Percentiles rank a stretch among this genome's conserved stretches.
Evolutionary conservation across 2,113 vertebrate genomes (phyloP).

Genomic region (Perca schrenkii): DNA sequence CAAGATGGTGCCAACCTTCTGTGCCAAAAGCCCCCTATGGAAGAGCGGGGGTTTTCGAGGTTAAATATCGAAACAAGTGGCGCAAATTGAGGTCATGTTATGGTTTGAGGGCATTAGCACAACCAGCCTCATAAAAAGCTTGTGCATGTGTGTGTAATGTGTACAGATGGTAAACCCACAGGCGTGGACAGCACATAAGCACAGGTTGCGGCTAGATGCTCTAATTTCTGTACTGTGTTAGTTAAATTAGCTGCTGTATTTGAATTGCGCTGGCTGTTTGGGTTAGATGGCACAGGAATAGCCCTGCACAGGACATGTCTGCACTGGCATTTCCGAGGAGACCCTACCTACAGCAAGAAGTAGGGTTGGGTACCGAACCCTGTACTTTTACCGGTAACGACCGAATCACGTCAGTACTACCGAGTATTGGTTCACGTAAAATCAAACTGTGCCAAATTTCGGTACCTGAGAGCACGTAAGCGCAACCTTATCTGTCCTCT

Average conservation of each 20-base stretch:
- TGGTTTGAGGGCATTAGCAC: constrained; percentile 35
- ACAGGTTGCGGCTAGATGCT: constrained; percentile 46
- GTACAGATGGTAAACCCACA: constrained; percentile 61
- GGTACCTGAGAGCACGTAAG: too few species aligned
- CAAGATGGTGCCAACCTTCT: constrained; percentile 44
- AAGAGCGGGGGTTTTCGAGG: constrained; percentile 32
- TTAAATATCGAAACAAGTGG: constrained; percentile 57
- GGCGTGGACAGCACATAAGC: constrained; percentile 2
- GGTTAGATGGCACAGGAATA: constrained; percentile 30
- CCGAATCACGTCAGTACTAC: too few species aligned
- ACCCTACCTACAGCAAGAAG: not conserved
- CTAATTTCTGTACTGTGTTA: constrained; percentile 5
- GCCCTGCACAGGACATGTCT: constrained; percentile 13
- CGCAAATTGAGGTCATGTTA: constrained; percentile 44
- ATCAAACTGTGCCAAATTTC: too few species aligned
- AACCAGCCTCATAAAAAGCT: constrained; percentile 20
- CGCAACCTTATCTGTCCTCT: too few species aligned
- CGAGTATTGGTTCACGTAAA: too few species aligned
- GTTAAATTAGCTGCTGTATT: constrained; percentile 8
- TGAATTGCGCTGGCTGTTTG: constrained; percentile 16
- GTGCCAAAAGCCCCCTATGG: constrained; percentile 43
- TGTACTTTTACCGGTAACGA: too few species aligned
- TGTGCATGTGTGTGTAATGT: constrained; percentile 31
- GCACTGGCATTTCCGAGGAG: constrained; percentile 7
- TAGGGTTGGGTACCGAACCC: not conserved